phyloP scores from a whole-genome alignment of 1,140 invertebrate species.

The Nylanderia fulva region DNA sequence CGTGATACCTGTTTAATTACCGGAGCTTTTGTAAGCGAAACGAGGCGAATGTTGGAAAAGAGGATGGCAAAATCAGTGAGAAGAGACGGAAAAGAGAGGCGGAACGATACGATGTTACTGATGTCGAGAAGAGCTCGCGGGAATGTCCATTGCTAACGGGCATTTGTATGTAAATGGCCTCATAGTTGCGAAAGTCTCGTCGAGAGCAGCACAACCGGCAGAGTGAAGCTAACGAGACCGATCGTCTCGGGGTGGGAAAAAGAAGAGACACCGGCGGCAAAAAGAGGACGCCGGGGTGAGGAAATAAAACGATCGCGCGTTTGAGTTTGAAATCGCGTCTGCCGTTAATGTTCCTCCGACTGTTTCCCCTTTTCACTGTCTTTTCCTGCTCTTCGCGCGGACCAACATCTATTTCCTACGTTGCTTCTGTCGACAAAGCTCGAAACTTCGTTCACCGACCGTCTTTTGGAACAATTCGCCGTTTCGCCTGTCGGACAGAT shows the following conservation, averaged over 20 bases:
- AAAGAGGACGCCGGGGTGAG: constrained; percentile 29
- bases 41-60: constrained; percentile 61
- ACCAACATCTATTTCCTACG: constrained; percentile 58
- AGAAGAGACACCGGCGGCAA: constrained; percentile 59
- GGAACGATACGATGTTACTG: constrained; percentile 62
- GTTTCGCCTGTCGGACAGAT: constrained; percentile 28
- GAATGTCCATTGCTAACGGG: constrained; percentile 72
- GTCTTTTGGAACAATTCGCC: constrained; percentile 17
- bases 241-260: constrained; percentile 65
- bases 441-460: constrained; percentile 56
- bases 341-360: constrained; percentile 66
- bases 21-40: constrained; percentile 74
- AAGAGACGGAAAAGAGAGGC: neutral
- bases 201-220: constrained; percentile 40
- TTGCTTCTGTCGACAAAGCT: constrained; percentile 39
- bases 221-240: constrained; percentile 73
- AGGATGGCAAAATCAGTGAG: constrained; percentile 12
- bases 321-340: constrained; percentile 67
- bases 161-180: constrained; percentile 76
- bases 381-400: constrained; percentile 57
- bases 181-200: constrained; percentile 68
- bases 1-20: constrained; percentile 75
- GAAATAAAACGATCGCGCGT: constrained; percentile 63
- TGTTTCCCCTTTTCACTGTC: constrained; percentile 25
- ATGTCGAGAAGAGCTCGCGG: constrained; percentile 68